Percentiles rank a stretch among this genome's conserved stretches.
phyloP scores from a whole-genome alignment of 2,888 invertebrate species.

The Eupelmus urozonus region DNA sequence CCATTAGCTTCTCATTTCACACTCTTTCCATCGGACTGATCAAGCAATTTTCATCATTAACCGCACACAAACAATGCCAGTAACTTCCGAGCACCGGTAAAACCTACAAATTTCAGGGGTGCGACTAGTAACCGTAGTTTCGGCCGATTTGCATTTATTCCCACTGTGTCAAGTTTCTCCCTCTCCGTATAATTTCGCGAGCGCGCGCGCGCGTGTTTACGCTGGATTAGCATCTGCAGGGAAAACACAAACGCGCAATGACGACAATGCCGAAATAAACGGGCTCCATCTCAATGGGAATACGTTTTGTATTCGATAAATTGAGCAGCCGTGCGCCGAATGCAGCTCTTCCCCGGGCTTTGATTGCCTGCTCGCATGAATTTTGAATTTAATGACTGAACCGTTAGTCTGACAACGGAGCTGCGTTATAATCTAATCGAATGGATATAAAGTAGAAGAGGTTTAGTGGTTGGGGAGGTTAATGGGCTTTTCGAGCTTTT shows the following conservation, averaged over 20 bases:
- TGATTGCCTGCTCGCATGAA: slow-evolving; percentile 1
- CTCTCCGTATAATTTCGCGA: slow-evolving; percentile 18
- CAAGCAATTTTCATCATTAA: too few relatives aligned
- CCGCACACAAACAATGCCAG: neutral
- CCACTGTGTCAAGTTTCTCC: slow-evolving; percentile 5
- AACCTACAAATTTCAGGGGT: neutral
- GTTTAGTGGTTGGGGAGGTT: too few relatives aligned
- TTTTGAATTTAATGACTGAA: slow-evolving; percentile 4
- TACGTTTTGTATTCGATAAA: slow-evolving; percentile 38
- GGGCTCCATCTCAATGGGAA: slow-evolving; percentile 8
- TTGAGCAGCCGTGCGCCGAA: too few relatives aligned
- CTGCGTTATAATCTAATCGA: neutral
- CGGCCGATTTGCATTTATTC: slow-evolving; percentile 46
- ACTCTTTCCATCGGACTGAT: too few relatives aligned
- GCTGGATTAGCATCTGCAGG: slow-evolving; percentile 38
- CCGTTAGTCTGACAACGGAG: neutral
- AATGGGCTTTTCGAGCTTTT: too few relatives aligned
- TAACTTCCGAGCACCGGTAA: neutral
- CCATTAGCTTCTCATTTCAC: too few relatives aligned
- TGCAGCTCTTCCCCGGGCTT: neutral
- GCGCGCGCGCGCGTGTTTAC: slow-evolving; percentile 17
- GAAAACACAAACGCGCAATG: slow-evolving; percentile 11
- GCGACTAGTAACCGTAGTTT: neutral
- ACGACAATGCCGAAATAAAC: slow-evolving; percentile 38
- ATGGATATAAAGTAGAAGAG: neutral